These are phyloP conservation scores for Heliconius charithonia DNA, from an alignment of 2,888 invertebrate species.

Conservation along the genomic window DNA sequence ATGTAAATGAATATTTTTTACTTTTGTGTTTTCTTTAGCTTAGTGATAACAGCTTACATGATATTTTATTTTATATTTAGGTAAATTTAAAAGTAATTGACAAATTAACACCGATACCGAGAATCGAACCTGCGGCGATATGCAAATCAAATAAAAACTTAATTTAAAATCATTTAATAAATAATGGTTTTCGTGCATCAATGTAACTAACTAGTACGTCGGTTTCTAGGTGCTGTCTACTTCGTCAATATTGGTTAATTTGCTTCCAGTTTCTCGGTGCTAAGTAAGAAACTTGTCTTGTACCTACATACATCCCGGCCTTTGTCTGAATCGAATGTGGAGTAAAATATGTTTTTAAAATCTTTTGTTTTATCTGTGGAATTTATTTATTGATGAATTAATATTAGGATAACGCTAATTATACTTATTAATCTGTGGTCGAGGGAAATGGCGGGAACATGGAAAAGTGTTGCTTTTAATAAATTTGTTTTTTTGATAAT, in stretches of 20 bases:
- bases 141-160: neutral
- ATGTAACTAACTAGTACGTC: slow-evolving; percentile 37
- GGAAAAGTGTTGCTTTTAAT: too few relatives aligned
- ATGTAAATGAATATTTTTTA: too few relatives aligned
- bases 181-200: slow-evolving; percentile 18
- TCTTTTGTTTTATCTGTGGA: neutral
- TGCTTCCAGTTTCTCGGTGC: slow-evolving; percentile 40
- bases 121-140: neutral
- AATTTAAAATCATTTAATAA: neutral
- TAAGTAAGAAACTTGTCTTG: slow-evolving; percentile 26
- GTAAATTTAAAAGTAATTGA: too few relatives aligned
- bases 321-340: neutral
- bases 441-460: too few relatives aligned
- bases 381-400: neutral
- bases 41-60: too few relatives aligned
- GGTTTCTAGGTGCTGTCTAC: slow-evolving; percentile 52
- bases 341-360: neutral
- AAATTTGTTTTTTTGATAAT: too few relatives aligned
- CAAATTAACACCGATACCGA: too few relatives aligned
- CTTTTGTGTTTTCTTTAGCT: too few relatives aligned
- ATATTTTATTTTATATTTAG: too few relatives aligned
- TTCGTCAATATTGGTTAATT: slow-evolving; percentile 76
- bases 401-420: neutral
- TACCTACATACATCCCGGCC: neutral
- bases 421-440: too few relatives aligned